These are phyloP conservation scores for Charina bottae DNA, from an alignment of 2,113 vertebrate genomes.

Conservation along the genomic window DNA sequence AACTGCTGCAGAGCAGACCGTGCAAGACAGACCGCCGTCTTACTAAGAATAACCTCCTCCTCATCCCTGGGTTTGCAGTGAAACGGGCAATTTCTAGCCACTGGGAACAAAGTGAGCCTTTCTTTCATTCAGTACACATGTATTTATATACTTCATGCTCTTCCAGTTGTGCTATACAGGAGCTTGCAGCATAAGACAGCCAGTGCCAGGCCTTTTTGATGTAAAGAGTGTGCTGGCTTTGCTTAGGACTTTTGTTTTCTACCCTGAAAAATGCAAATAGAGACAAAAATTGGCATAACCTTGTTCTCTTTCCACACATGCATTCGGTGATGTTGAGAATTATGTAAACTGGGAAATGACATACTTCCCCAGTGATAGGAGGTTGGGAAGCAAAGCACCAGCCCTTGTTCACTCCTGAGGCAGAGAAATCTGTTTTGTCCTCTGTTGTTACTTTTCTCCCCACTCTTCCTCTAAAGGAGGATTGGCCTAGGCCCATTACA, in stretches of 20 bases:
- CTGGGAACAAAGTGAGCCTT: not conserved
- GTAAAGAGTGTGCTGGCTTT: not conserved
- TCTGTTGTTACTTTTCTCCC: not conserved
- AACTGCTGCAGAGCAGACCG: not conserved
- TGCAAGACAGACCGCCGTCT: constrained; percentile 16
- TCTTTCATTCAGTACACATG: not conserved
- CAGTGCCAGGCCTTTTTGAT: not conserved
- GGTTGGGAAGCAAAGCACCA: not conserved
- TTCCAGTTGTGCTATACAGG: not conserved
- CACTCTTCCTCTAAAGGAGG: not conserved
- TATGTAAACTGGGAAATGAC: not conserved
- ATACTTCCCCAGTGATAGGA: not conserved
- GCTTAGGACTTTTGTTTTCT: not conserved
- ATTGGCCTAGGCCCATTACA: not conserved
- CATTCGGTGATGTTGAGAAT: no score
- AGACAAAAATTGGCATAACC: not conserved
- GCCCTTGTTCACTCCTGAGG: no score
- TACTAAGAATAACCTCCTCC: constrained; percentile 13
- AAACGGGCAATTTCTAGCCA: constrained; percentile 3
- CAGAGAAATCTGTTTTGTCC: not conserved
- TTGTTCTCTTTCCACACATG: no score
- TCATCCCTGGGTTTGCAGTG: not conserved
- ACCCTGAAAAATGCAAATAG: not conserved
- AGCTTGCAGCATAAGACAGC: not conserved
- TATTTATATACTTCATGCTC: not conserved